Conservation (phyloP, 2,797 vertebrate species). For the Cossypha dichroa region DNA sequence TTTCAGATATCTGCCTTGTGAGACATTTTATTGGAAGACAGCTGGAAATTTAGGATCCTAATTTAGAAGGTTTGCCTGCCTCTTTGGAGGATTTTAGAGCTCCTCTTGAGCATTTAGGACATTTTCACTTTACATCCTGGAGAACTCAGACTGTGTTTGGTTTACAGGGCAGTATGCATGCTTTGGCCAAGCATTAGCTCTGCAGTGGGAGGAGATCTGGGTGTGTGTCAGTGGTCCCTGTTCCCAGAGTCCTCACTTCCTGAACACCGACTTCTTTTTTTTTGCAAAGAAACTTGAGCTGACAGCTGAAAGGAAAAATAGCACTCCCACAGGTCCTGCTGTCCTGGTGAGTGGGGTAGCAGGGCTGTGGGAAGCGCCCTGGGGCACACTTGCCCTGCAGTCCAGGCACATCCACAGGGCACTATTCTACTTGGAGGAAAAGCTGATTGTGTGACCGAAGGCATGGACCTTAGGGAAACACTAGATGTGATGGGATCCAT, state of each 20-base stretch:
- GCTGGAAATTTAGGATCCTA: background rate
- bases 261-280: background rate
- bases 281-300: conserved; percentile 22
- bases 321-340: background rate
- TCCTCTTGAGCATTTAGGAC: background rate
- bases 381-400: background rate
- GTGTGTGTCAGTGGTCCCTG: background rate
- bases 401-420: background rate
- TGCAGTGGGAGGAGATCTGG: background rate
- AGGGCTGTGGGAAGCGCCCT: background rate
- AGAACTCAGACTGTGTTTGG: background rate
- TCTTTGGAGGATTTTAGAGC: background rate
- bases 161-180: background rate
- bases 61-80: background rate
- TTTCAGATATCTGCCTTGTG: background rate
- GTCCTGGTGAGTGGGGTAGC: background rate
- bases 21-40: background rate
- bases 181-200: background rate
- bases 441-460: background rate
- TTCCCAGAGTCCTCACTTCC: background rate
- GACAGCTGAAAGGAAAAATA: conserved; percentile 56
- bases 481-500: background rate
- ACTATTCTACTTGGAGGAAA: background rate
- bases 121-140: background rate
- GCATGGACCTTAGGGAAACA: background rate